A percentile compares a stretch with the other conserved stretches of the same genome.
phyloP scores from a whole-genome alignment of 2,888 invertebrate species.

The Hemaris fuciformis region DNA sequence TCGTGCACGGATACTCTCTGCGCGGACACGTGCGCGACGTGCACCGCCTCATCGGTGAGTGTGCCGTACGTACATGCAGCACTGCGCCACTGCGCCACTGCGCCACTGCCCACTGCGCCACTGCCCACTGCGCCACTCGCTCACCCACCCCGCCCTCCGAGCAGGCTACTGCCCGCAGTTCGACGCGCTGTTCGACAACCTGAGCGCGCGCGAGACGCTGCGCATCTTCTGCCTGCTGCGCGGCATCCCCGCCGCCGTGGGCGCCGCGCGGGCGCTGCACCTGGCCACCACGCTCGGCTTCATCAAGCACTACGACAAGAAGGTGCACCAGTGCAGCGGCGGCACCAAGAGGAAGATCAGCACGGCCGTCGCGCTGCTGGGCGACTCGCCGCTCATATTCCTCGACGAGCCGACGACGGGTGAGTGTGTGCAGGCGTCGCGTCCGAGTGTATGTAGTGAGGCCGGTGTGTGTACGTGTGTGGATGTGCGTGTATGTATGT shows the following conservation, averaged over 20 bases:
- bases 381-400: conserved; percentile 85
- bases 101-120: background rate
- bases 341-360: conserved; percentile 90
- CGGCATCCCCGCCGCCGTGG: conserved; percentile 79
- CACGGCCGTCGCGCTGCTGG: conserved; percentile 86
- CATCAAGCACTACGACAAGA: conserved; percentile 82
- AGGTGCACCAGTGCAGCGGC: conserved; percentile 84
- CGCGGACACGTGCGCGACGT: conserved; percentile 80
- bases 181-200: conserved; percentile 85
- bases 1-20: conserved; percentile 81
- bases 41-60: conserved; percentile 80
- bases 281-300: conserved; percentile 82
- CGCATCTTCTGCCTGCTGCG: conserved; percentile 84
- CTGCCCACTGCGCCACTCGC: conserved; percentile 85
- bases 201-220: conserved; percentile 86
- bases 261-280: conserved; percentile 62
- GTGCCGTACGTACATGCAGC: background rate
- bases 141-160: too few species aligned
- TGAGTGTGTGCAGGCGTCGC: conserved; percentile 79
- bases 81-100: background rate
- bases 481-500: background rate
- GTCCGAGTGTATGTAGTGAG: background rate
- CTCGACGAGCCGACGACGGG: conserved; percentile 85
- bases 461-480: background rate
- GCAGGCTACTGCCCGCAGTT: conserved; percentile 89